Base-by-base conservation (phyloP, 2,797 vertebrate genomes). In the Leptoclinus maculatus region DNA sequence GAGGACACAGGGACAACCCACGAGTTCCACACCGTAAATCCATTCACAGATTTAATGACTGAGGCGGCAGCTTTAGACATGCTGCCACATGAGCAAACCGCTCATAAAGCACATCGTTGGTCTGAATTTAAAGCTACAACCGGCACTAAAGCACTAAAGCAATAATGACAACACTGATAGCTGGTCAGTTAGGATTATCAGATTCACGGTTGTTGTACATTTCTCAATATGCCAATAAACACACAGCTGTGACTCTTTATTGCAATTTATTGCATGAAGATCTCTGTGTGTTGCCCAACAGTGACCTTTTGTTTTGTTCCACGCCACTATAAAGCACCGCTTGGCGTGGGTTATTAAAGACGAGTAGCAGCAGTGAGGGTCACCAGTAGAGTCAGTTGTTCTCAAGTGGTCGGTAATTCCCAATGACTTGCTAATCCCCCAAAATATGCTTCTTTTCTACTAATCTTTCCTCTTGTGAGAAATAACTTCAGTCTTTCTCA, bases 371-470 rank as follows among this genome's bases (percentile, higher is more conserved):
- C n/a, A 23, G 39, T 53, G 58, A 76, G 76, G 29, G 3, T 74
- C 70, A 74, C 36, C 66, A 60, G 76, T 69, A 43, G 38, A 49
- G 67, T 57, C 16, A 79, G 65, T 82, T 74, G 77, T 82, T 74
- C 83, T 74, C 63, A 71, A 58, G 83, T 74, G 60, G 27, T 74
- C 71, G 76, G 58, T 74, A 91, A 92, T 86, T 77, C 85, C 76
- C 76, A 86, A 4, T 85, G 78, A 87, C 21, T 84, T 56, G 57
- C 75, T 92, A 92, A 93, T 93, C 91, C 90, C 81, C 67, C 59
- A 54, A 93, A 93, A 90, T 92, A 94, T 91, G 89, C 85, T 74
- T 76, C 60, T 83, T 78, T 90, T 78, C 75, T 45, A 38, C 79
- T 93, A 90, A 91, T 93, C 88, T 80, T 65, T 78, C 68, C 71